These are phyloP conservation scores for Scolopax rusticola DNA, from an alignment of 2,797 vertebrate species.

Conservation along the genomic window DNA sequence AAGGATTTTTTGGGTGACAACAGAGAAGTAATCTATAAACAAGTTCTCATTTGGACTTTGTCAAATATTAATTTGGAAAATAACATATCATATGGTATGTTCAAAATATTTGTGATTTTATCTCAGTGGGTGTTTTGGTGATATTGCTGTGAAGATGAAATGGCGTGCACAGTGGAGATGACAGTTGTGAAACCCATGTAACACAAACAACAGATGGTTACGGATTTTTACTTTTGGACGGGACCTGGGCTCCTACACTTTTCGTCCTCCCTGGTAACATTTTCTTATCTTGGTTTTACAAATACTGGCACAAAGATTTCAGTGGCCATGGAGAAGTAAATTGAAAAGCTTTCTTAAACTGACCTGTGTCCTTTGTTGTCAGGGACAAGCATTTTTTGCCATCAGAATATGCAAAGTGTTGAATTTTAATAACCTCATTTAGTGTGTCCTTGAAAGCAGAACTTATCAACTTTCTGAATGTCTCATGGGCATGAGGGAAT, in stretches of 20 bases:
- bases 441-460: slow-evolving; percentile 62
- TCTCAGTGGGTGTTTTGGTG: slow-evolving; percentile 15
- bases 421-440: slow-evolving; percentile 77
- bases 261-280: not conserved
- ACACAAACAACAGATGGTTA: slow-evolving; percentile 65
- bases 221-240: slow-evolving; percentile 51
- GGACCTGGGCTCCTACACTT: slow-evolving; percentile 13
- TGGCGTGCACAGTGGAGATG: slow-evolving; percentile 28
- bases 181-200: slow-evolving; percentile 63
- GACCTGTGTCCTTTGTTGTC: slow-evolving; percentile 39
- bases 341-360: slow-evolving; percentile 32
- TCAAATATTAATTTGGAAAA: slow-evolving; percentile 37
- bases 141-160: slow-evolving; percentile 59
- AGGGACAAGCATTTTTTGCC: slow-evolving; percentile 15
- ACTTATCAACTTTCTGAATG: slow-evolving; percentile 43
- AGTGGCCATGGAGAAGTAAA: not conserved
- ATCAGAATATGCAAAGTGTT: slow-evolving; percentile 62
- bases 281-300: slow-evolving; percentile 19
- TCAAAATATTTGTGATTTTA: slow-evolving; percentile 65
- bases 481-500: slow-evolving; percentile 45
- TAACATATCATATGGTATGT: slow-evolving; percentile 9
- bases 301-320: not conserved
- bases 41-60: slow-evolving; percentile 11
- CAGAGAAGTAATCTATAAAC: not conserved
- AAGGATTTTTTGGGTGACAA: slow-evolving; percentile 6